Percentiles rank a stretch among this genome's conserved stretches.
Evolutionary conservation across 2,888 invertebrate genomes (phyloP).

Genomic region (Napeogenes sylphis): DNA sequence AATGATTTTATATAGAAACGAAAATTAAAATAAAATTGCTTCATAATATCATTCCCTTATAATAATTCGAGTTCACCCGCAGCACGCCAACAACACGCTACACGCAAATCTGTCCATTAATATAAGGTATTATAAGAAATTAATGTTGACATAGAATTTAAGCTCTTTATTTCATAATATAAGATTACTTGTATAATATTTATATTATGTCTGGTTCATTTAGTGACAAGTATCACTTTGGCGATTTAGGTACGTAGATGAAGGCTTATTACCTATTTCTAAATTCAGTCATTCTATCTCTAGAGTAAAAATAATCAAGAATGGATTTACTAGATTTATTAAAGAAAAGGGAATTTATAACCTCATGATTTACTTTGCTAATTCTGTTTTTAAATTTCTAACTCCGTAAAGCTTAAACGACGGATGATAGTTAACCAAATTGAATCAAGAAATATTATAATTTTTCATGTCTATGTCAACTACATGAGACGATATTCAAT

Average conservation of each 20-base stretch:
- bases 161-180: conserved; percentile 50
- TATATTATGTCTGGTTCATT: conserved; percentile 57
- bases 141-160: conserved; percentile 51
- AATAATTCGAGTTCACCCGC: conserved; percentile 36
- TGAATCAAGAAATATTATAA: too few relatives aligned
- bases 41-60: conserved; percentile 15
- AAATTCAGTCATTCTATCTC: conserved; percentile 15
- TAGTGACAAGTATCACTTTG: conserved; percentile 43
- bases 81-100: conserved; percentile 61
- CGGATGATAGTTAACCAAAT: too few relatives aligned
- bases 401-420: too few relatives aligned
- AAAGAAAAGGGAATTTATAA: too few relatives aligned
- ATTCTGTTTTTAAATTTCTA: too few relatives aligned
- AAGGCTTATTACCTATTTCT: too few relatives aligned
- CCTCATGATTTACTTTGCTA: too few relatives aligned
- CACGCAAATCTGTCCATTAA: conserved; percentile 77
- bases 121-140: conserved; percentile 58
- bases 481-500: too few relatives aligned
- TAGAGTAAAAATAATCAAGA: too few relatives aligned
- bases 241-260: neutral
- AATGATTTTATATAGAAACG: conserved; percentile 8
- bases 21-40: conserved; percentile 10
- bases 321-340: too few relatives aligned
- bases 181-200: conserved; percentile 60
- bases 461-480: too few relatives aligned